phyloP scores from a whole-genome alignment of 2,113 vertebrate species.

The human region GRCh38 chr12:42731501-42732000 shows the following conservation, averaged over 20 bases:
- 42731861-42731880: background rate
- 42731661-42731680: background rate
- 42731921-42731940: background rate
- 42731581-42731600: background rate
- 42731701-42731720: background rate
- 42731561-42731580: background rate
- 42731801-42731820: background rate
- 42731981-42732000: background rate
- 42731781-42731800: background rate
- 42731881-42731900: background rate
- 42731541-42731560: background rate
- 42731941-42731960: background rate
- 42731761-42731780: background rate
- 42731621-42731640: background rate
- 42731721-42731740: background rate
- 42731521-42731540: background rate
- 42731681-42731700: background rate
- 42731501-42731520: fast-evolving
- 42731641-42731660: background rate
- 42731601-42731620: background rate
- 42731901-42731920: background rate
- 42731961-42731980: background rate
- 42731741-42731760: background rate
- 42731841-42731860: background rate
- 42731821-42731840: background rate